phyloP scores from a whole-genome alignment of 1,140 invertebrate genomes.

The Brachionus sp. region DNA sequence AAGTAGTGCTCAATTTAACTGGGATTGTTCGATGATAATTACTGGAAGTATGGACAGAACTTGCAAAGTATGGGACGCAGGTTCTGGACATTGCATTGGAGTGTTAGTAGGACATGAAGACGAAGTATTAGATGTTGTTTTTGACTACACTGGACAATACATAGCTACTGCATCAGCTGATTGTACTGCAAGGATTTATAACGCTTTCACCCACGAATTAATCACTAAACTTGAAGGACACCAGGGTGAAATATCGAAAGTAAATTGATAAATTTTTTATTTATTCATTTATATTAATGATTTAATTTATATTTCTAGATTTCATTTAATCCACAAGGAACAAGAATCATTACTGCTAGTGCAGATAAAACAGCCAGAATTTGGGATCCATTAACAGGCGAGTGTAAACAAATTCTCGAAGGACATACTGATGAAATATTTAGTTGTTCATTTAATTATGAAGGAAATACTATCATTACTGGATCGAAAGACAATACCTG shows the following conservation, averaged over 20 bases:
- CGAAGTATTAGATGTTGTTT: constrained; percentile 72
- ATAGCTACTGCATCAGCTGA: constrained; percentile 72
- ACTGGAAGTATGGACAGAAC: constrained; percentile 71
- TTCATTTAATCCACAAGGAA: constrained; percentile 34
- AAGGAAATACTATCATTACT: constrained; percentile 72
- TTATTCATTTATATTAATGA: background rate
- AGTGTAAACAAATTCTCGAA: constrained; percentile 61
- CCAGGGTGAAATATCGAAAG: constrained; percentile 73
- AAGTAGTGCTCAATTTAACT: constrained; percentile 72
- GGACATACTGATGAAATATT: constrained; percentile 75
- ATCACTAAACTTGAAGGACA: constrained; percentile 69
- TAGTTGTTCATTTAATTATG: constrained; percentile 73
- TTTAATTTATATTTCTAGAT: constrained; percentile 44
- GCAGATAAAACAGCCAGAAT: constrained; percentile 70
- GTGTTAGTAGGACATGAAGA: constrained; percentile 68
- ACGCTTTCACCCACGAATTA: constrained; percentile 64
- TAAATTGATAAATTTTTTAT: constrained; percentile 47
- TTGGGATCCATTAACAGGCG: constrained; percentile 69
- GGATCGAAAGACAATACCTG: constrained; percentile 62
- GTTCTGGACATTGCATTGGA: constrained; percentile 63
- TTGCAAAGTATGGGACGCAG: constrained; percentile 71
- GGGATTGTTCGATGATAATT: constrained; percentile 68
- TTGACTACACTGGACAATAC: constrained; percentile 69
- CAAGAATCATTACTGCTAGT: constrained; percentile 18
- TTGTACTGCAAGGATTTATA: constrained; percentile 69